Percentiles rank a stretch among this genome's conserved stretches.
Evolutionary conservation across 2,113 vertebrate genomes (phyloP).

Genomic region (Clarias magur): DNA sequence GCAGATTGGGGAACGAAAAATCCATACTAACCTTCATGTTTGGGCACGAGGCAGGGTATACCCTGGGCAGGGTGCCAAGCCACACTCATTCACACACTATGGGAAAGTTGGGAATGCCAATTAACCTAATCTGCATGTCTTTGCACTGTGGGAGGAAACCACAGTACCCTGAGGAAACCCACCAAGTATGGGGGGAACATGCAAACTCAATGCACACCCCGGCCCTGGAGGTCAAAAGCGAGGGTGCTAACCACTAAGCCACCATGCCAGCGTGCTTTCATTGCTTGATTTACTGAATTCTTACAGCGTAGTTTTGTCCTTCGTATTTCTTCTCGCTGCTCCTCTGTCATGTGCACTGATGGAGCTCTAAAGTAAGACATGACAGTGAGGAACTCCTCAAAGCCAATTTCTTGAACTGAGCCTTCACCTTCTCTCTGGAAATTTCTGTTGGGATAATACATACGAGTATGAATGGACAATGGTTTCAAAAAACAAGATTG

Average conservation of each 20-base stretch:
- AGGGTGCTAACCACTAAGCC: too few species aligned
- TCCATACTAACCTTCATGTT: not conserved
- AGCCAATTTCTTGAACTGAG: constrained; percentile 82
- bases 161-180: too few species aligned
- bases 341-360: constrained; percentile 75
- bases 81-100: too few species aligned
- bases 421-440: constrained; percentile 74
- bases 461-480: not conserved
- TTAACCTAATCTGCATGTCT: too few species aligned
- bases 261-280: not conserved
- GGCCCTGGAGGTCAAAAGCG: too few species aligned
- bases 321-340: constrained; percentile 79
- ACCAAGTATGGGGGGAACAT: too few species aligned
- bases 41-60: too few species aligned
- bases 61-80: too few species aligned
- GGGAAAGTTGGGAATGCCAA: too few species aligned
- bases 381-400: constrained; percentile 90
- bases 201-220: too few species aligned
- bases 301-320: constrained; percentile 90
- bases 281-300: constrained; percentile 47
- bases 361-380: constrained; percentile 94
- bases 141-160: too few species aligned
- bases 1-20: not conserved
- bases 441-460: constrained; percentile 73
- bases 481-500: not conserved